Base-by-base conservation (phyloP, 1,140 invertebrate species). In the Neoseiulus cucumeris region DNA sequence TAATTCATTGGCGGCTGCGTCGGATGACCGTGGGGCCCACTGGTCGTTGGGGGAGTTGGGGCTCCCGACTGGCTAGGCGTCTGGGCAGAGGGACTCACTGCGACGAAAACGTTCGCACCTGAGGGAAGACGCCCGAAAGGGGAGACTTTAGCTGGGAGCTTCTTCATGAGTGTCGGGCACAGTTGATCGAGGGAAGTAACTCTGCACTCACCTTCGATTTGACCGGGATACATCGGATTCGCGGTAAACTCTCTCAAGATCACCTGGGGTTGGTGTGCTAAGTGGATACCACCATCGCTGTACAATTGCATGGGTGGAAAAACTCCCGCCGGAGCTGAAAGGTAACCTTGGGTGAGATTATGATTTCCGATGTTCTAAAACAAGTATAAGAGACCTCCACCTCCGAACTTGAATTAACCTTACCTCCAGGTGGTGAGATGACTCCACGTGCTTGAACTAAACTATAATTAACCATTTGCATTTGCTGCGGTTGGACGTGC, bases 11-110 rank as follows among this genome's bases (percentile, higher is more conserved):
- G 51, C 22, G 51, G 51, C 51, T 59, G 51, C 22, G 33, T 6
- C 9, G 33, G 33, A 39, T 59, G 51, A 25, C 51, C 51, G 51
- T 59, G 51, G 14, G 51, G 51, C 22, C 51, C 51, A 59, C 51
- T 33, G 9, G 14, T 33, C 51, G 51, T 20, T 17, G 51, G 51
- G 12, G 51, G 51, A 14, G 51, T 59, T 29, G 51, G 51, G 2
- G 51, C 51, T 4, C 51, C 51, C 22, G 51, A 59, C 22, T 59
- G 51, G 14, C 51, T 33, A 2, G 25, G 25, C 14, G 25, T 33
- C 25, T 33, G 25, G 22, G 51, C 25, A 17, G 51, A 20, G 25
- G 25, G 51, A 18, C 12, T 25, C 22, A 29, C 18, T 6, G 28
- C 51, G 33, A 59, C 51, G 51, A 59, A 59, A 4, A 33, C 17